Conservation (phyloP, 2,888 invertebrate species). For the Aplocera efformata region DNA sequence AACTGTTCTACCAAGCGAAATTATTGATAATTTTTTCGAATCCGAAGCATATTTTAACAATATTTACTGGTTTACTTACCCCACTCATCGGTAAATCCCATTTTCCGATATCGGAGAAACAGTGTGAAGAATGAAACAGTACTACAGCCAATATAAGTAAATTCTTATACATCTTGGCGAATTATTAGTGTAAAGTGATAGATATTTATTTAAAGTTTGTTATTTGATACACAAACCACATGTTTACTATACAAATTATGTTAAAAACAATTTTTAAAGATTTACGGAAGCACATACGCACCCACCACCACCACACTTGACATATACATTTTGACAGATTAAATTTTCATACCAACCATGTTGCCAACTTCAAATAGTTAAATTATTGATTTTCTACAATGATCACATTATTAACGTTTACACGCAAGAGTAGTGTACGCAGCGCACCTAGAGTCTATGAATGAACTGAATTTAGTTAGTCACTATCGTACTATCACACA, state of each 20-base stretch:
- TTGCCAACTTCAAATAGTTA: too few relatives aligned
- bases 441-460: too few relatives aligned
- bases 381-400: too few relatives aligned
- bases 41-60: neutral
- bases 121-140: conserved; percentile 50
- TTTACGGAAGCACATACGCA: conserved; percentile 6
- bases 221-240: conserved; percentile 8
- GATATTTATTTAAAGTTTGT: conserved; percentile 7
- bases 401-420: too few relatives aligned
- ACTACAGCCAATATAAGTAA: conserved; percentile 51
- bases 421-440: too few relatives aligned
- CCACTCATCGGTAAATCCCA: conserved; percentile 82
- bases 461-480: too few relatives aligned
- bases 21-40: conserved; percentile 1
- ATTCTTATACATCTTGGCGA: conserved; percentile 50
- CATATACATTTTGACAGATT: neutral
- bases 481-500: too few relatives aligned
- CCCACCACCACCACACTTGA: neutral
- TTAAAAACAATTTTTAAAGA: conserved; percentile 4
- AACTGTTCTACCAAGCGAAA: too few relatives aligned
- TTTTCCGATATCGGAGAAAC: conserved; percentile 83
- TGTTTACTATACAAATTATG: conserved; percentile 8
- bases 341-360: too few relatives aligned
- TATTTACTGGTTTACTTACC: conserved; percentile 48
- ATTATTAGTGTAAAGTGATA: neutral